A percentile compares a stretch with the other conserved stretches of the same genome.
Conservation (phyloP, 2,113 vertebrate species). For the Pan paniscus region DNA sequence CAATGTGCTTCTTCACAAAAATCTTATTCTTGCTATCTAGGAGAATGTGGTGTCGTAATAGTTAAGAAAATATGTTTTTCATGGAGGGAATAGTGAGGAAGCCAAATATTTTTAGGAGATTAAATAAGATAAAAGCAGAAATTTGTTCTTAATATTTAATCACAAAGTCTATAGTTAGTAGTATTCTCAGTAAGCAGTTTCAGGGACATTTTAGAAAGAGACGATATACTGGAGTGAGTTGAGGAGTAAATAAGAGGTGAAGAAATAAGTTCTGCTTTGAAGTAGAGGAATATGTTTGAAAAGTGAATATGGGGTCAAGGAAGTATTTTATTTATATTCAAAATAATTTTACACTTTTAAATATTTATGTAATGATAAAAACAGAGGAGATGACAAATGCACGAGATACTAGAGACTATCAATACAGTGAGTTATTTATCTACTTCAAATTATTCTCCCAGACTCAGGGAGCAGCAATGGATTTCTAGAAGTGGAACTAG, state of each 20-base stretch:
- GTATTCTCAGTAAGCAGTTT: background rate
- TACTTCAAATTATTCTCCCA: background rate
- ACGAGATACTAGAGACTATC: background rate
- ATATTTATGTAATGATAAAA: constrained; percentile 4
- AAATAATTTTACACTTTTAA: background rate
- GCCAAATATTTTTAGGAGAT: background rate
- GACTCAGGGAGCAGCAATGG: background rate
- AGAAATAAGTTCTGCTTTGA: background rate
- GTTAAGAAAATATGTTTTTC: background rate
- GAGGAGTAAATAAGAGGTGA: background rate
- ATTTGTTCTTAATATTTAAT: background rate
- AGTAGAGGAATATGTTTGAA: background rate
- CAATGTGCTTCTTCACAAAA: background rate
- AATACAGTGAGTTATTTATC: background rate
- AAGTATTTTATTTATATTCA: background rate
- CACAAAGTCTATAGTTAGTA: background rate
- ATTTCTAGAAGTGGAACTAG: background rate
- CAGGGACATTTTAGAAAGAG: background rate
- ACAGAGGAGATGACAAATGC: background rate
- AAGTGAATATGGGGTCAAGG: background rate
- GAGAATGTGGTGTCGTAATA: background rate
- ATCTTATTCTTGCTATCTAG: background rate
- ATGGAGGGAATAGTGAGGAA: background rate
- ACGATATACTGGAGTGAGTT: background rate
- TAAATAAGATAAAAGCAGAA: background rate